Evolutionary conservation across 2,797 vertebrate genomes (phyloP).

Genomic region (Mormyrus hasselquistii): DNA sequence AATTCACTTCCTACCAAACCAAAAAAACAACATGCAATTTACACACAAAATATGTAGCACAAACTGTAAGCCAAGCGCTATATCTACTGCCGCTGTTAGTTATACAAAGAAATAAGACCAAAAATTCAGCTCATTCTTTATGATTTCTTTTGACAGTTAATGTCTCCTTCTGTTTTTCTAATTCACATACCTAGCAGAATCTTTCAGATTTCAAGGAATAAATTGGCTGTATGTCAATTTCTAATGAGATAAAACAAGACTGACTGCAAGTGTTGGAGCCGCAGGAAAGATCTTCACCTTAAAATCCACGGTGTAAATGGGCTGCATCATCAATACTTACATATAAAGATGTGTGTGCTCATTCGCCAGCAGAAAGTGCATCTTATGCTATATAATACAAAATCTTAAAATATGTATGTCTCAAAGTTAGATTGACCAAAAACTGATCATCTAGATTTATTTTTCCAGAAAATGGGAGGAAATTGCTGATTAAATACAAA

Average conservation of each 20-base stretch:
- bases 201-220: conserved; percentile 14
- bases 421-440: background rate
- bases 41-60: conserved; percentile 49
- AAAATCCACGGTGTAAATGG: conserved; percentile 32
- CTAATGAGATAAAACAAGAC: conserved; percentile 33
- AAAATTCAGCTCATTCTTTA: background rate
- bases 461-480: background rate
- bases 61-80: background rate
- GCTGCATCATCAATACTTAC: background rate
- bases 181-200: conserved; percentile 3
- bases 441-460: background rate
- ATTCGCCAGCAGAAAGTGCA: background rate
- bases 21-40: conserved; percentile 51
- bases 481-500: background rate
- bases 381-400: background rate
- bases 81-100: background rate
- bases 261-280: conserved; percentile 31
- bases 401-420: background rate
- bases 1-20: background rate
- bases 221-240: background rate
- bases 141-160: background rate
- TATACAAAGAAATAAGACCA: background rate
- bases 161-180: background rate
- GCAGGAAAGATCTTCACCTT: conserved; percentile 34
- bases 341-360: background rate